These are phyloP conservation scores for Cottus gobio DNA, from an alignment of 2,113 vertebrate species.

Conservation along the genomic window DNA sequence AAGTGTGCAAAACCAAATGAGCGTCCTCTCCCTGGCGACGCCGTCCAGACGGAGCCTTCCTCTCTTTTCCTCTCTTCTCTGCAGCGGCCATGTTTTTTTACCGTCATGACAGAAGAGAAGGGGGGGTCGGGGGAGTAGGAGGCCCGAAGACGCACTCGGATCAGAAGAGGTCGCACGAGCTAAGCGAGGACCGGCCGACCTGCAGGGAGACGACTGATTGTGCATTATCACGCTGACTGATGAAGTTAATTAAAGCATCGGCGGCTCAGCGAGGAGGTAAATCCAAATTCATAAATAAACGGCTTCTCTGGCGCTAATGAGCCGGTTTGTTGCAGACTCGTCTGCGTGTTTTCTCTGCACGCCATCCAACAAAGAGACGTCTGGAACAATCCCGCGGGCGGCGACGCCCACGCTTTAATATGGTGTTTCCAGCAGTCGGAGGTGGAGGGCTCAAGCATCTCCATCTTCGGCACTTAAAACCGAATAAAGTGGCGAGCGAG, in stretches of 20 bases:
- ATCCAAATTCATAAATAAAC: conserved; percentile 68
- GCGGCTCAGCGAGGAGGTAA: conserved; percentile 37
- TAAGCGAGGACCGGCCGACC: conserved; percentile 12
- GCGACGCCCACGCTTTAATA: conserved; percentile 17
- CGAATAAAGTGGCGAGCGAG: not conserved
- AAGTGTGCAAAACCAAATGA: conserved; percentile 25
- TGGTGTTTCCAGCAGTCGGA: conserved; percentile 19
- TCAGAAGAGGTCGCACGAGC: conserved; percentile 52
- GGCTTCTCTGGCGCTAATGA: conserved; percentile 53
- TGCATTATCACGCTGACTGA: conserved; percentile 68
- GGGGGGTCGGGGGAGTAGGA: too few species aligned
- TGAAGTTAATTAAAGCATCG: conserved; percentile 75
- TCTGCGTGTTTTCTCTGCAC: conserved; percentile 32
- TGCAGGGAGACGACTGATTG: conserved; percentile 54
- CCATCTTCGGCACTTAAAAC: conserved; percentile 7
- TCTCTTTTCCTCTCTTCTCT: not conserved
- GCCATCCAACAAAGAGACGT: conserved; percentile 34
- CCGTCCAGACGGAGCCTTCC: not conserved
- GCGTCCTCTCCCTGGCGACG: not conserved
- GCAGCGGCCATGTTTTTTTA: not conserved
- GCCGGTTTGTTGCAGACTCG: conserved; percentile 52
- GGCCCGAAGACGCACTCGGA: too few species aligned
- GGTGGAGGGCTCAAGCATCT: not conserved
- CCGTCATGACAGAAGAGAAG: not conserved
- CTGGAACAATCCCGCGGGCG: conserved; percentile 16